Conservation (phyloP, 1,140 invertebrate genomes). For the Monochamus saltuarius region DNA sequence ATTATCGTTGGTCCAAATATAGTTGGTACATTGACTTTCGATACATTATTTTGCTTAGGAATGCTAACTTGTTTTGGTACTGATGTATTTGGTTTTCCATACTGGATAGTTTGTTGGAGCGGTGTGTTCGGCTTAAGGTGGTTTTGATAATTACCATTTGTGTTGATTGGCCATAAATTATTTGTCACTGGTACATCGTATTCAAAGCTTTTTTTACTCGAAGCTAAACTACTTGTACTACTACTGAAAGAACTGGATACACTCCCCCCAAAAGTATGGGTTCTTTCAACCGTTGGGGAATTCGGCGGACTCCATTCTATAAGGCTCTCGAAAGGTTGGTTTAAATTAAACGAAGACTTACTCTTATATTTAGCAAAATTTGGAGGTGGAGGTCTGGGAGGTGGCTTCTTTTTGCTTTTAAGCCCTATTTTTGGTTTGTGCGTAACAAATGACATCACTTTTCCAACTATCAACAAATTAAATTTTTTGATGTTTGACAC, state of each 20-base stretch:
- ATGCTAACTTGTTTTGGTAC: conserved; percentile 16
- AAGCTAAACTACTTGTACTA: conserved; percentile 49
- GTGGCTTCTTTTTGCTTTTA: conserved; percentile 46
- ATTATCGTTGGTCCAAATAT: conserved; percentile 46
- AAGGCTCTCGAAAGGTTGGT: conserved; percentile 35
- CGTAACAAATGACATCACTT: conserved; percentile 23
- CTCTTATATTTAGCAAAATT: conserved; percentile 45
- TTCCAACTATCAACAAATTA: too few species aligned
- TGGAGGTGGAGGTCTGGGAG: conserved; percentile 47
- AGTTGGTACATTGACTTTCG: conserved; percentile 25
- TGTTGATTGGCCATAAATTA: conserved; percentile 25
- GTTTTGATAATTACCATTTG: conserved; percentile 12
- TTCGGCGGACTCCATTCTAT: conserved; percentile 47
- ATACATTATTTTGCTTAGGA: conserved; percentile 11
- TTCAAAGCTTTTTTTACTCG: conserved; percentile 48
- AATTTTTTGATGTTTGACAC: too few species aligned
- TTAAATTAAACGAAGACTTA: conserved; percentile 44
- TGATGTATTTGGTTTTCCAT: conserved; percentile 1
- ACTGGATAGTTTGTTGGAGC: conserved; percentile 13
- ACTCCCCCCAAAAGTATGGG: conserved; percentile 43
- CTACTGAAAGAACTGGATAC: conserved; percentile 49
- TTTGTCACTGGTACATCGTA: conserved; percentile 35
- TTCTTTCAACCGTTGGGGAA: conserved; percentile 37
- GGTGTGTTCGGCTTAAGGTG: background rate
- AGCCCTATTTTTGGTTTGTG: conserved; percentile 14